These are phyloP conservation scores for Lepidocyrtoides sp. DNA, from an alignment of 2,888 invertebrate genomes.

Conservation along the genomic window DNA sequence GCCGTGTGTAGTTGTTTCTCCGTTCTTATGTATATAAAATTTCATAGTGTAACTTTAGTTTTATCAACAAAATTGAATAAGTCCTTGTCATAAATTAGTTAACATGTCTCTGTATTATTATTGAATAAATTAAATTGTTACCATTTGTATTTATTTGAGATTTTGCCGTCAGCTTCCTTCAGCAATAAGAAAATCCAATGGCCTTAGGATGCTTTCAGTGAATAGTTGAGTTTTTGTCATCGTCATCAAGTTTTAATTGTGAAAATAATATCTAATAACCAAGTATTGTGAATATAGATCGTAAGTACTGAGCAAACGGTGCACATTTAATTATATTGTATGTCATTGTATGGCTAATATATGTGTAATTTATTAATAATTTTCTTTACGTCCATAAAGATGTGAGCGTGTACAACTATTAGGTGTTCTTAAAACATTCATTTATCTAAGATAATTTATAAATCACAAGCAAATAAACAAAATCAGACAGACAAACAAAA, in stretches of 20 bases:
- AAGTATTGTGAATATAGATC: no score
- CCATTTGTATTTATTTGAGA: no score
- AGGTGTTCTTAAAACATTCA: no score
- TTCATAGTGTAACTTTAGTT: neutral
- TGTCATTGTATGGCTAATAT: neutral
- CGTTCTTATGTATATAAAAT: neutral
- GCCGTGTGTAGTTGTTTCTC: conserved; percentile 46
- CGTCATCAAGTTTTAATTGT: no score
- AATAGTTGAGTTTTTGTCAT: neutral
- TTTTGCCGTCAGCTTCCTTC: conserved; percentile 1
- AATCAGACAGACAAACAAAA: no score
- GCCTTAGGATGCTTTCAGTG: conserved; percentile 45
- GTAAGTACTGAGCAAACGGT: no score
- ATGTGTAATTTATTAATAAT: neutral
- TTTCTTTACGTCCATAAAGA: no score
- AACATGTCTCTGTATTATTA: neutral
- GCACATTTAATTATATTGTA: neutral
- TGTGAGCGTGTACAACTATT: no score
- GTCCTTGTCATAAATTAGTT: conserved; percentile 10
- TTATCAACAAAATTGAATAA: neutral
- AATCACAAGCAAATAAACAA: no score
- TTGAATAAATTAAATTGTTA: neutral
- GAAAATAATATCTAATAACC: no score
- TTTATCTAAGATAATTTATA: no score
- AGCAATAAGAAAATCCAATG: conserved; percentile 52